Conservation (phyloP, 2,888 invertebrate genomes). For the Tinea pellionella region DNA sequence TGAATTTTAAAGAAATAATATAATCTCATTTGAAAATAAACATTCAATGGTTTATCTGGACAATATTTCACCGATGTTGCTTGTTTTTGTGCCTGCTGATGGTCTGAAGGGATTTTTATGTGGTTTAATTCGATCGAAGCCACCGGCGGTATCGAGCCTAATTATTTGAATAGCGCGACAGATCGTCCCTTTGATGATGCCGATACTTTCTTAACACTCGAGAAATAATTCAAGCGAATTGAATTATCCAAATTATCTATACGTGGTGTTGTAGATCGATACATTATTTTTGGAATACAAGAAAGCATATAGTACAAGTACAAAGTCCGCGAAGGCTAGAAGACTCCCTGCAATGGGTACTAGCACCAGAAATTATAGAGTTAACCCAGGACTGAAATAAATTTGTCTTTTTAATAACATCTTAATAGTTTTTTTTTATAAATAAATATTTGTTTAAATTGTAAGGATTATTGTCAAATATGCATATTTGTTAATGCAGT, state of each 20-base stretch:
- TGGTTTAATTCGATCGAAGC: slow-evolving; percentile 53
- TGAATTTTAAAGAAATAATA: slow-evolving; percentile 9
- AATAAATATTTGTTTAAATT: too few species aligned
- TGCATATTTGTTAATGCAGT: too few species aligned
- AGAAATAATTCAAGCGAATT: slow-evolving; percentile 8
- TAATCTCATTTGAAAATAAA: slow-evolving; percentile 2
- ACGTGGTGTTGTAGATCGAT: too few species aligned
- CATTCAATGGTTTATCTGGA: slow-evolving; percentile 7
- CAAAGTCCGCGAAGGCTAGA: too few species aligned
- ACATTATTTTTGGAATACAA: too few species aligned
- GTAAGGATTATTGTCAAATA: too few species aligned
- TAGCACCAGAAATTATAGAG: too few species aligned
- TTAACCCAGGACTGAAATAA: too few species aligned
- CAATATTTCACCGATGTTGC: slow-evolving; percentile 38
- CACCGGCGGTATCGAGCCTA: slow-evolving; percentile 50
- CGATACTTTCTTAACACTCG: slow-evolving; percentile 27
- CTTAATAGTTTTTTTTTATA: too few species aligned
- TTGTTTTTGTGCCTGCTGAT: slow-evolving; percentile 40
- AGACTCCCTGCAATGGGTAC: too few species aligned
- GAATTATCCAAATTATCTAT: neutral
- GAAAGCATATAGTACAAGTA: too few species aligned
- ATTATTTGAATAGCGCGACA: slow-evolving; percentile 64
- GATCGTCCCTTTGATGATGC: slow-evolving; percentile 51
- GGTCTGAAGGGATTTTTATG: slow-evolving; percentile 46
- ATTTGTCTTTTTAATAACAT: too few species aligned